These are phyloP conservation scores for Dipodomys spectabilis DNA, from an alignment of 2,113 vertebrate genomes.

Conservation along the genomic window DNA sequence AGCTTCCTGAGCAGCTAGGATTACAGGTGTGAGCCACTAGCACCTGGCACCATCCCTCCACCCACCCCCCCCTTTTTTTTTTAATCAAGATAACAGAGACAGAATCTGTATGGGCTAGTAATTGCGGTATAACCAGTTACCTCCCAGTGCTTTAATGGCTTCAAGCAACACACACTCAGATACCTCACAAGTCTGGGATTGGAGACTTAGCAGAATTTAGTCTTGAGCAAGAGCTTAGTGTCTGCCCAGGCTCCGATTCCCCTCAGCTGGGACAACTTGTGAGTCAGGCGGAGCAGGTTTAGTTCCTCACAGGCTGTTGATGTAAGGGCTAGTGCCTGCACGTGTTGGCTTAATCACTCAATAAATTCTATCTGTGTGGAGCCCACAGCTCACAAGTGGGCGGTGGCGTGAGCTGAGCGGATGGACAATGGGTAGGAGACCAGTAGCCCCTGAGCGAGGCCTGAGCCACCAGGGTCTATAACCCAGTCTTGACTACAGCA, in stretches of 20 bases:
- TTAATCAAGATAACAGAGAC: background rate
- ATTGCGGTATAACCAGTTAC: background rate
- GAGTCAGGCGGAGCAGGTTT: background rate
- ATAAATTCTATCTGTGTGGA: too few relatives aligned
- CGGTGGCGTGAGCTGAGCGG: background rate
- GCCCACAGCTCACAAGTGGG: background rate
- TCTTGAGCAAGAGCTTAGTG: background rate
- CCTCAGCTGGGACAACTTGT: background rate
- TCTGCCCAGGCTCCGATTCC: too few relatives aligned
- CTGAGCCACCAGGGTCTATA: background rate
- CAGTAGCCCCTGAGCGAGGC: background rate
- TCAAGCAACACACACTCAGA: background rate
- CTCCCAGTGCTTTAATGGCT: background rate
- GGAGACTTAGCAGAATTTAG: background rate
- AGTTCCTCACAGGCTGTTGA: background rate
- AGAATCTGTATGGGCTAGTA: background rate
- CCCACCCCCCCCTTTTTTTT: background rate
- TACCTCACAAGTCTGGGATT: background rate
- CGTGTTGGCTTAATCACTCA: too few relatives aligned
- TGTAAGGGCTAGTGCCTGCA: background rate
- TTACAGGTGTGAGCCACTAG: too few relatives aligned
- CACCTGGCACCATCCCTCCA: too few relatives aligned
- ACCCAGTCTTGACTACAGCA: background rate
- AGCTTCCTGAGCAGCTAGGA: too few relatives aligned
- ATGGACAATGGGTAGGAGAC: background rate